Evolutionary conservation across 1,140 invertebrate genomes (phyloP).

Genomic region (Capitella teleta): DNA sequence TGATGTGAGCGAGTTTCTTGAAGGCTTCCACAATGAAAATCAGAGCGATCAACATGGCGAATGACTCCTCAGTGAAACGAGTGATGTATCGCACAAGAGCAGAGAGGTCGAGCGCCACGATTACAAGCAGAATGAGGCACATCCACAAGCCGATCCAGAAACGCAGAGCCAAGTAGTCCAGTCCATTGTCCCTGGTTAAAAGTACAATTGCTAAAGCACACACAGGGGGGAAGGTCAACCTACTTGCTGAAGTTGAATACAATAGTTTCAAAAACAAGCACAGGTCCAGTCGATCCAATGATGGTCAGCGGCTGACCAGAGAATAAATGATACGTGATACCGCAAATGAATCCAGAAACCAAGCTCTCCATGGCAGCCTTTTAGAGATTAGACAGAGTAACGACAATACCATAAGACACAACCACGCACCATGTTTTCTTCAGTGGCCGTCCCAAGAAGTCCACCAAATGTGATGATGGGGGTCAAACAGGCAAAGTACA

Average conservation of each 20-base stretch:
- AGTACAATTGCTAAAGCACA: background rate
- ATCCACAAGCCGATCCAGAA: slow-evolving; percentile 93
- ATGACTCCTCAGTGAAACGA: slow-evolving; percentile 97
- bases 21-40: slow-evolving; percentile 97
- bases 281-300: slow-evolving; percentile 93
- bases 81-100: slow-evolving; percentile 98
- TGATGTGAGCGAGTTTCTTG: slow-evolving; percentile 40
- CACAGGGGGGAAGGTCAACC: slow-evolving; percentile 24
- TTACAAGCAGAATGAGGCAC: slow-evolving; percentile 66
- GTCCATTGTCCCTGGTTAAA: slow-evolving; percentile 49
- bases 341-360: slow-evolving; percentile 88
- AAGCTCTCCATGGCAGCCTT: slow-evolving; percentile 93
- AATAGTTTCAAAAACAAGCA: slow-evolving; percentile 96
- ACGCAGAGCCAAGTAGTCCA: slow-evolving; percentile 90
- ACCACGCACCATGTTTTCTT: slow-evolving; percentile 70
- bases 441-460: slow-evolving; percentile 84
- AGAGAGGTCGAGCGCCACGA: slow-evolving; percentile 92
- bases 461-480: slow-evolving; percentile 97
- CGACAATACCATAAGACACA: background rate
- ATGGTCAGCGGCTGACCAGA: slow-evolving; percentile 96
- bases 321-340: slow-evolving; percentile 90
- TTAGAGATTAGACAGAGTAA: background rate
- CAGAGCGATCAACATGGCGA: slow-evolving; percentile 93
- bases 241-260: slow-evolving; percentile 86
- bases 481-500: slow-evolving; percentile 97